A percentile compares a stretch with the other conserved stretches of the same genome.
Conservation (phyloP, 2,888 invertebrate species). For the Lissonota sp. region DNA sequence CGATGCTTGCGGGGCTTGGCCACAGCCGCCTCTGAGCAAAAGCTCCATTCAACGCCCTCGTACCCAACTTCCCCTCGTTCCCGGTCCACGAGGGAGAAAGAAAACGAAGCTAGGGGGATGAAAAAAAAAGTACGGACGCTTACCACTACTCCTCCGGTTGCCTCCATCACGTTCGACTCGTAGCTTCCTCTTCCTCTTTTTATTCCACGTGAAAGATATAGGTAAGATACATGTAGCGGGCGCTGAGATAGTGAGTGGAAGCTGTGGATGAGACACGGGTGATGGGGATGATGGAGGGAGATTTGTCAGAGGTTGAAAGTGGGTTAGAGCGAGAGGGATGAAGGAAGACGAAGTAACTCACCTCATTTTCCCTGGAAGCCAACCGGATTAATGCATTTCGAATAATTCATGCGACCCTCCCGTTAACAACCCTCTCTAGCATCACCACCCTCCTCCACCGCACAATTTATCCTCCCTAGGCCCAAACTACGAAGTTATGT, state of each 20-base stretch:
- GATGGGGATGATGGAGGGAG: not conserved
- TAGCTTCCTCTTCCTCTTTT: not conserved
- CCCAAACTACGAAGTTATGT: slow-evolving; percentile 3
- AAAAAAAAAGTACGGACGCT: slow-evolving; percentile 33
- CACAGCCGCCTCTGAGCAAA: slow-evolving; percentile 78
- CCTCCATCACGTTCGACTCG: slow-evolving; percentile 52
- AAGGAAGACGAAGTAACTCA: not conserved
- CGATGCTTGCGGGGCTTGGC: slow-evolving; percentile 79
- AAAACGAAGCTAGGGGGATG: slow-evolving; percentile 34
- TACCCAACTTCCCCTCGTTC: slow-evolving; percentile 66
- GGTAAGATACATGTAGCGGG: not conserved
- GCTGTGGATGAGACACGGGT: not conserved
- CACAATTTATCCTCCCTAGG: slow-evolving; percentile 32
- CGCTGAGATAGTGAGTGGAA: not conserved
- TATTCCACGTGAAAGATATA: not conserved
- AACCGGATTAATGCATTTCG: slow-evolving; percentile 77
- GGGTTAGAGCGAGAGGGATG: not conserved
- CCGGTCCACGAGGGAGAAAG: slow-evolving; percentile 20
- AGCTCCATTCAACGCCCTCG: slow-evolving; percentile 80
- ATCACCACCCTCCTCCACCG: slow-evolving; percentile 15
- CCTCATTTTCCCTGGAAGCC: slow-evolving; percentile 72
- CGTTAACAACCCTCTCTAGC: slow-evolving; percentile 16
- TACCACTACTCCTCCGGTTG: slow-evolving; percentile 13
- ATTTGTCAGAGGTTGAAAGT: not conserved
- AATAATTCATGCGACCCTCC: slow-evolving; percentile 73